Conservation (phyloP, 2,113 vertebrate genomes). For the Silurus asotus region DNA sequence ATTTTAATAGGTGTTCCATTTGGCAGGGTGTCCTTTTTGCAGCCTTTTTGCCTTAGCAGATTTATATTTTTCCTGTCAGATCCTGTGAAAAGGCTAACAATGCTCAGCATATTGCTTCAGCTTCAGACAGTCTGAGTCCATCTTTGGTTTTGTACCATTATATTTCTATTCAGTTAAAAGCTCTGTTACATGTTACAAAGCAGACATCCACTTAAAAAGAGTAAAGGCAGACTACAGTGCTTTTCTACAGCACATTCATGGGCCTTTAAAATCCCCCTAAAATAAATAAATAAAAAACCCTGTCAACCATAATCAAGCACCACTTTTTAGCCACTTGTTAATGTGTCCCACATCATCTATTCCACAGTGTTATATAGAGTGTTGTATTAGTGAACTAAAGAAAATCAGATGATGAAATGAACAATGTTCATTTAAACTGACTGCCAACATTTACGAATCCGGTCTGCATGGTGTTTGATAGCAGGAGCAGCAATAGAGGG, state of each 20-base stretch:
- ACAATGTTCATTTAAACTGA: slow-evolving; percentile 20
- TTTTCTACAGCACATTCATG: not conserved
- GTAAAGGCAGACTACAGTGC: not conserved
- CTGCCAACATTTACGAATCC: slow-evolving; percentile 37
- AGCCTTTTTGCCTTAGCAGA: slow-evolving; percentile 38
- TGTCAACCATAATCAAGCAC: not conserved
- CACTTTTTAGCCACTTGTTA: slow-evolving; percentile 1
- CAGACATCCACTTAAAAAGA: not conserved
- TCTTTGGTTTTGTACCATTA: not conserved
- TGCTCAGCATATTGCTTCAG: slow-evolving; percentile 21
- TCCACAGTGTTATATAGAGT: not conserved
- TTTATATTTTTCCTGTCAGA: slow-evolving; percentile 40
- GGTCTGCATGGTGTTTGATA: slow-evolving; percentile 33
- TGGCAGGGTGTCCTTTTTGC: slow-evolving; percentile 38
- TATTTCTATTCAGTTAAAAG: slow-evolving; percentile 30
- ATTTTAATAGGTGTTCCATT: slow-evolving; percentile 55
- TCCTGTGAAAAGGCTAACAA: slow-evolving; percentile 23
- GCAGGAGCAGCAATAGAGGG: not conserved
- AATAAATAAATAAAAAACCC: not conserved
- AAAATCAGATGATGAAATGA: slow-evolving; percentile 24
- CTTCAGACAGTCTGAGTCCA: slow-evolving; percentile 20
- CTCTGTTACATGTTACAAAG: slow-evolving; percentile 33
- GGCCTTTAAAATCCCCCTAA: not conserved
- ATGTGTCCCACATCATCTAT: not conserved
- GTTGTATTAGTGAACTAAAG: not conserved